These are phyloP conservation scores for Galerucella pusilla DNA, from an alignment of 2,888 invertebrate species.

Conservation along the genomic window DNA sequence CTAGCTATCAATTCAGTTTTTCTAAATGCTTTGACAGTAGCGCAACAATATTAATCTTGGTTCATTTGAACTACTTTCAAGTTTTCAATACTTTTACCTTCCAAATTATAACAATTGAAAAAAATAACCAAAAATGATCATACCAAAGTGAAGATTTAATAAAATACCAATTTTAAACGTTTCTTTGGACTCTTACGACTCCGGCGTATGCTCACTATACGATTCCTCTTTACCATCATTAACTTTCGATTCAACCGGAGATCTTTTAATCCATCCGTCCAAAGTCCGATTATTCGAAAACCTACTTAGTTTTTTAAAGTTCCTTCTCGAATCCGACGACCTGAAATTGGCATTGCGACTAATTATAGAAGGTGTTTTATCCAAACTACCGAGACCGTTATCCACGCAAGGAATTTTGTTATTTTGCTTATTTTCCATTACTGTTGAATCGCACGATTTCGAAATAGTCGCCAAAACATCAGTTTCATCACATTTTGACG, in stretches of 20 bases:
- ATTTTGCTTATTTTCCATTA: slow-evolving; percentile 38
- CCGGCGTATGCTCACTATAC: slow-evolving; percentile 14
- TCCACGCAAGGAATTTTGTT: slow-evolving; percentile 34
- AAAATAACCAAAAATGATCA: no score
- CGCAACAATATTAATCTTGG: no score
- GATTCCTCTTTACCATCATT: slow-evolving; percentile 24
- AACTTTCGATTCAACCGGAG: slow-evolving; percentile 30
- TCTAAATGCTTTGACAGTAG: no score
- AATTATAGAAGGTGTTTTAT: slow-evolving; percentile 15
- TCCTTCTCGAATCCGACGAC: slow-evolving; percentile 44
- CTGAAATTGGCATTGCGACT: slow-evolving; percentile 41
- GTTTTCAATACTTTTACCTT: no score
- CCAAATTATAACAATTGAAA: no score
- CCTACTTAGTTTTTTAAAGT: slow-evolving; percentile 34
- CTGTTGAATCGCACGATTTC: slow-evolving; percentile 18
- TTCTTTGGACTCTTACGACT: neutral
- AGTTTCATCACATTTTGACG: neutral
- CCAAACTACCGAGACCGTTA: slow-evolving; percentile 33
- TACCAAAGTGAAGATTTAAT: no score
- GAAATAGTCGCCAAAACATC: slow-evolving; percentile 3
- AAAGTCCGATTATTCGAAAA: slow-evolving; percentile 48
- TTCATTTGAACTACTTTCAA: no score
- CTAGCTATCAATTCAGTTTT: no score
- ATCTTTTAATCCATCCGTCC: slow-evolving; percentile 56
- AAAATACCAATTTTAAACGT: neutral